Conservation (phyloP, 2,113 vertebrate species). For the Coptodon rendalli region DNA sequence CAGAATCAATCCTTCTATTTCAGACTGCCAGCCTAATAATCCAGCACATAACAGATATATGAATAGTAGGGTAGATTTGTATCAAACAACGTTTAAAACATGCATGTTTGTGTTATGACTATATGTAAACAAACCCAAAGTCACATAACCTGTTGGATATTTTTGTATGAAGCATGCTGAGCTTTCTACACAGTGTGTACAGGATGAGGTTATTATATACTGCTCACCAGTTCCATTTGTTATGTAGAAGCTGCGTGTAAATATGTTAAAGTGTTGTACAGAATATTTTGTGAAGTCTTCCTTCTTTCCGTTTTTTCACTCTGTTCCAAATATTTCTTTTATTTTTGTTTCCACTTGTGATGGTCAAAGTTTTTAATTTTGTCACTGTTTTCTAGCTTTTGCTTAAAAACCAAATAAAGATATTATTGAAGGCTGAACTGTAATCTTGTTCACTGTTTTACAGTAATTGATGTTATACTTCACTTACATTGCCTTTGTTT, state of each 20-base stretch:
- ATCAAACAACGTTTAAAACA: constrained; percentile 1
- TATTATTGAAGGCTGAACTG: not conserved
- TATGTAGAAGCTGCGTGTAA: not conserved
- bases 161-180: constrained; percentile 46
- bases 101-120: constrained; percentile 12
- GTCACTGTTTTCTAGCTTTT: constrained; percentile 9
- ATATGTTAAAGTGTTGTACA: constrained; percentile 29
- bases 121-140: not conserved
- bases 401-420: constrained; percentile 47
- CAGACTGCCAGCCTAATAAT: constrained; percentile 19
- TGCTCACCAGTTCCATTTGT: not conserved
- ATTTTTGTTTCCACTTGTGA: constrained; percentile 16
- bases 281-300: constrained; percentile 30
- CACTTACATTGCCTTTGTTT: not conserved
- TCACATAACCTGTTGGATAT: constrained; percentile 16
- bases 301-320: not conserved
- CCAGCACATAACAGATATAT: not conserved
- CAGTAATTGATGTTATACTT: not conserved
- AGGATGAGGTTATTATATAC: not conserved
- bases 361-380: not conserved
- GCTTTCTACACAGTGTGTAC: constrained; percentile 29
- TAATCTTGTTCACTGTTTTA: not conserved
- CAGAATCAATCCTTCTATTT: not conserved
- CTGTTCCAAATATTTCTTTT: not conserved
- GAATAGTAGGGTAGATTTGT: constrained; percentile 20